Conservation (phyloP, 1,140 invertebrate genomes). For the Danaus melanippus region DNA sequence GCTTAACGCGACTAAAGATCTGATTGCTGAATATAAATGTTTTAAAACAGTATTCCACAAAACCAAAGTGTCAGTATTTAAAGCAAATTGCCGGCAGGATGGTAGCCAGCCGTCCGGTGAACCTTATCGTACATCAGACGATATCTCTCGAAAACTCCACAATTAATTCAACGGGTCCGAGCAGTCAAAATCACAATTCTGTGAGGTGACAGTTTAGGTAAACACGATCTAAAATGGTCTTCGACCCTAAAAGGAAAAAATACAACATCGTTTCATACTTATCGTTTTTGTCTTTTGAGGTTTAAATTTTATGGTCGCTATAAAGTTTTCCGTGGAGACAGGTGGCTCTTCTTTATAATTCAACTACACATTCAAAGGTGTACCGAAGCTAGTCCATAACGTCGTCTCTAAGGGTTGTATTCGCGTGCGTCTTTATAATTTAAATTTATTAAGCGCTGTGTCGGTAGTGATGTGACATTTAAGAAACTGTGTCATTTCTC, state of each 20-base stretch:
- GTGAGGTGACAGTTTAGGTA: slow-evolving; percentile 70
- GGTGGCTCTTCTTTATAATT: slow-evolving; percentile 70
- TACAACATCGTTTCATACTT: slow-evolving; percentile 40
- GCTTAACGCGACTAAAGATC: too few relatives aligned
- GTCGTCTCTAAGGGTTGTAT: slow-evolving; percentile 52
- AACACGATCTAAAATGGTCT: slow-evolving; percentile 67
- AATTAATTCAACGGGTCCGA: slow-evolving; percentile 63
- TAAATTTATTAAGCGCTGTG: slow-evolving; percentile 66
- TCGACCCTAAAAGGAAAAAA: slow-evolving; percentile 58
- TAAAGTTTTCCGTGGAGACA: slow-evolving; percentile 71
- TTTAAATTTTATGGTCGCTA: slow-evolving; percentile 68
- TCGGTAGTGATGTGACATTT: slow-evolving; percentile 70
- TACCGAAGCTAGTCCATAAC: slow-evolving; percentile 41
- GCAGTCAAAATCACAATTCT: slow-evolving; percentile 68
- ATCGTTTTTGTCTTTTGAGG: slow-evolving; percentile 65
- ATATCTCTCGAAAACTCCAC: slow-evolving; percentile 62
- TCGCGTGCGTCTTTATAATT: slow-evolving; percentile 45
- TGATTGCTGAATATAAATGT: too few relatives aligned
- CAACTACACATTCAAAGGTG: slow-evolving; percentile 43
- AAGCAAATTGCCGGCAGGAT: slow-evolving; percentile 46
- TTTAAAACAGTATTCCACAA: slow-evolving; percentile 24
- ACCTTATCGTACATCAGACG: slow-evolving; percentile 61
- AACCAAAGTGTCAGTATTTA: slow-evolving; percentile 46
- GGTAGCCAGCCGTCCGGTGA: slow-evolving; percentile 37
- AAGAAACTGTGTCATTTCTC: slow-evolving; percentile 70